Base-by-base conservation (phyloP, 2,113 vertebrate genomes). In the Forbesichthys papilliferus region DNA sequence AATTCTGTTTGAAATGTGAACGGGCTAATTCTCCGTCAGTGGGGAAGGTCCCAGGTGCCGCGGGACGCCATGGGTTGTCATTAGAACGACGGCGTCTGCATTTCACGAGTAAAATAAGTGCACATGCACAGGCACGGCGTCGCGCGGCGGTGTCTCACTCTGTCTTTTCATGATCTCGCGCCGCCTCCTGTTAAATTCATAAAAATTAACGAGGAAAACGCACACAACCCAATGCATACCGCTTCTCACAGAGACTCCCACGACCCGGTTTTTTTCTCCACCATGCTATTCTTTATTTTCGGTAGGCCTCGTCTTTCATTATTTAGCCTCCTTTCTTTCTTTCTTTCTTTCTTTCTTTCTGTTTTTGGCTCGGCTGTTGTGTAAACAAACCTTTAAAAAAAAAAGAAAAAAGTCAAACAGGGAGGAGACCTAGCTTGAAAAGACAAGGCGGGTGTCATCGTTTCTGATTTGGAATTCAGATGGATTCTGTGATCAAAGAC, bases 1-100 rank as follows among this genome's bases (percentile, higher is more conserved):
- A 96, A 99, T 98, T 98, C 96, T 95, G 96, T 99, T 99, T 99
- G 96, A 99, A 99, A 98, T 96, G 95, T 96, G 96, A 98, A 97
- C 95, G 95, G 95, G 94, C 95, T 98, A 93, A 97, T 99, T 98
- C 98, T 98, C 27, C 94, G 95, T 96, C 95, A 93, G 94, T 95
- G 89, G 48, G 92, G 93, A 94, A 91, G 92, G 91, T 98, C 96
- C 96, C 96, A 94, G 93, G 96, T 95, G 96, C 93, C 90, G 88
- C 89, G 90, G 93, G 92, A 96, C 94, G 96, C 97, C 96, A 98
- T 95, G 95, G 97, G 97, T 99, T 96, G 98, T 99, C 95, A 98
- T 98, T 98, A 98, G 94, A 96, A 27, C 42, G 56, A 49, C 94
- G 85, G 84, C 48, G 71, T 58, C 94, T 88, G 93, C 92, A 94